Base-by-base conservation (phyloP, 2,888 invertebrate genomes). In the Lithophane ornitopus region DNA sequence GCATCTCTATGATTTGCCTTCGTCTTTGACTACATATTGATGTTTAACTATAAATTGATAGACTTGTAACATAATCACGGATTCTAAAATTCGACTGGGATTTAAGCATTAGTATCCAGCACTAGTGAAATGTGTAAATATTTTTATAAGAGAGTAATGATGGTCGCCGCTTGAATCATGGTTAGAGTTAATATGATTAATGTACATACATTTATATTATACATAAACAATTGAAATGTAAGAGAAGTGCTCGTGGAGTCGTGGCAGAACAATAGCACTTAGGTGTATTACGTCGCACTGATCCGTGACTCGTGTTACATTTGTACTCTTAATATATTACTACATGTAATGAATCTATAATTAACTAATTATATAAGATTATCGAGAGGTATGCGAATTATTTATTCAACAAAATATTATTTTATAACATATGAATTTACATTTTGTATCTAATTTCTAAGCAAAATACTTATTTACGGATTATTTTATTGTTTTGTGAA, bases 11-110 rank as follows among this genome's bases (percentile, higher is more conserved):
- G 72, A 88, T 90, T 89, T 87, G 87, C 88, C 84, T 86, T 89
- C 85, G 82, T 84, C 82, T 83, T 88, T 84, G 81, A 80, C 81
- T 82, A 84, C 78, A 62, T 76, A 83, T 84, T 77, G 78, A 86
- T 86, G 78, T 78, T 69, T 76, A 88, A 85, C 66, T 76, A 71
- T 80, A 81, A 86, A 91, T 89, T 88, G 83, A 92, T 93, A 91
- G 91, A 94, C 89, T 93, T 92, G 79, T 88, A 88, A 91, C 87
- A 92, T 92, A 90, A 93, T 93, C 89, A 93, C 91, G 91, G 91
- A 93, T 93, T 94, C 90, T 90, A 88, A 91, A 89, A 92, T 92
- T 92, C 90, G 94, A 94, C 93, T 94, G 93, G 91, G 90, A 90
- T 88, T 88, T 90, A 89, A 89, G 86, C 88, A 89, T 87, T 91